phyloP scores from a whole-genome alignment of 2,888 invertebrate species.

The Calameuta filiformis region DNA sequence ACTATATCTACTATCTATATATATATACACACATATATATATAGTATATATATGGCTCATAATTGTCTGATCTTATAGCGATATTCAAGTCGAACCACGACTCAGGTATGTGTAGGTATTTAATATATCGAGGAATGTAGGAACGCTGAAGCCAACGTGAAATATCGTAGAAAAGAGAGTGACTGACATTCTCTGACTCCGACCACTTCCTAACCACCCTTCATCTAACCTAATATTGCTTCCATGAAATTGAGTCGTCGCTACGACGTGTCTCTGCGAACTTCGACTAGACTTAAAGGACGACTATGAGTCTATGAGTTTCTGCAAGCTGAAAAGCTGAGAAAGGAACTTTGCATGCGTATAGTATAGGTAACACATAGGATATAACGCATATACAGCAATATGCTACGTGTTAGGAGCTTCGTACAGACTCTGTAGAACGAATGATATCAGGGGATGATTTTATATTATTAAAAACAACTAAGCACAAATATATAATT shows the following conservation, averaged over 20 bases:
- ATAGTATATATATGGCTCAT: neutral
- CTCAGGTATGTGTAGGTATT: slow-evolving; percentile 17
- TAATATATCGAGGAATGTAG: slow-evolving; percentile 20
- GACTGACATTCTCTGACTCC: neutral
- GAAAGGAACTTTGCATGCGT: neutral
- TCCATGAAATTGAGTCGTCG: slow-evolving; percentile 1
- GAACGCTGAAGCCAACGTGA: slow-evolving; percentile 7
- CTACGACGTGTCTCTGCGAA: neutral
- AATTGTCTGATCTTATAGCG: neutral
- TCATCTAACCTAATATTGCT: neutral
- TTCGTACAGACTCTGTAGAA: neutral
- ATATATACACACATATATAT: neutral
- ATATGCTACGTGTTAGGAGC: neutral
- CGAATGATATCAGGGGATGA: neutral
- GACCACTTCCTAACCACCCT: neutral
- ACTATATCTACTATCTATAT: neutral
- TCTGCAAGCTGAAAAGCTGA: neutral
- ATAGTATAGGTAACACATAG: neutral
- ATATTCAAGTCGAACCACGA: neutral
- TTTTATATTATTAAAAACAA: neutral
- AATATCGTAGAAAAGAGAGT: neutral
- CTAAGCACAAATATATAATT: neutral
- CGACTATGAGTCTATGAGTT: neutral
- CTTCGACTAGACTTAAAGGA: neutral
- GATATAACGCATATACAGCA: neutral